Conservation (phyloP, 1,140 invertebrate species). For the Drosophila neocordata region DNA sequence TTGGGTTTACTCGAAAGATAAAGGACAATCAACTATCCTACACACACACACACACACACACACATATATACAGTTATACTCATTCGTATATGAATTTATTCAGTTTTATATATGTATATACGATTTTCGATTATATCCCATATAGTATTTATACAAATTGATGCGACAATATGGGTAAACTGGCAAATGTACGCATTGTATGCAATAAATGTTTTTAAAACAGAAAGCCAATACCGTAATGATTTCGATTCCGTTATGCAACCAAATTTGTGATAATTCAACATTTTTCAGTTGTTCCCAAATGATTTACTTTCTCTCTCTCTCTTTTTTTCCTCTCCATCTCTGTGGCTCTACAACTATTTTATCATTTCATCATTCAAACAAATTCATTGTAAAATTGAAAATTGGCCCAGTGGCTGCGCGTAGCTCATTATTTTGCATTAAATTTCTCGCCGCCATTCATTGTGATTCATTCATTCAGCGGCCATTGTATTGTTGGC, state of each 20-base stretch:
- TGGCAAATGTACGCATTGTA: neutral
- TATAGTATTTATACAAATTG: neutral
- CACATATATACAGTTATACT: too few relatives aligned
- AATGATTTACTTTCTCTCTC: neutral
- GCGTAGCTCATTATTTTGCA: constrained; percentile 52
- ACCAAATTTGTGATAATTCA: constrained; percentile 2
- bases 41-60: neutral
- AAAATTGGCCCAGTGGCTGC: constrained; percentile 34
- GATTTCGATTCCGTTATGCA: constrained; percentile 16
- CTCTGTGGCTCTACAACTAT: neutral
- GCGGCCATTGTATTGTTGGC: constrained; percentile 18
- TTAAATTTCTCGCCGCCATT: constrained; percentile 37
- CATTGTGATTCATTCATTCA: constrained; percentile 17
- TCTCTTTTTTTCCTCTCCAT: neutral
- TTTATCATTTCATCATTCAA: neutral
- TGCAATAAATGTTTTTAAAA: neutral
- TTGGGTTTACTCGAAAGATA: constrained; percentile 11
- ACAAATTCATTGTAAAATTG: constrained; percentile 30
- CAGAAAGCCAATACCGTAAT: constrained; percentile 9
- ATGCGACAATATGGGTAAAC: neutral
- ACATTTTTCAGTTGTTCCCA: constrained; percentile 5
- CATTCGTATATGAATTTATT: neutral
- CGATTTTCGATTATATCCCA: too few relatives aligned
- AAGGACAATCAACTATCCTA: neutral
- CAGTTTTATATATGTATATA: neutral